Conservation (phyloP, 2,888 invertebrate genomes). For the Octonoba sinensis region DNA sequence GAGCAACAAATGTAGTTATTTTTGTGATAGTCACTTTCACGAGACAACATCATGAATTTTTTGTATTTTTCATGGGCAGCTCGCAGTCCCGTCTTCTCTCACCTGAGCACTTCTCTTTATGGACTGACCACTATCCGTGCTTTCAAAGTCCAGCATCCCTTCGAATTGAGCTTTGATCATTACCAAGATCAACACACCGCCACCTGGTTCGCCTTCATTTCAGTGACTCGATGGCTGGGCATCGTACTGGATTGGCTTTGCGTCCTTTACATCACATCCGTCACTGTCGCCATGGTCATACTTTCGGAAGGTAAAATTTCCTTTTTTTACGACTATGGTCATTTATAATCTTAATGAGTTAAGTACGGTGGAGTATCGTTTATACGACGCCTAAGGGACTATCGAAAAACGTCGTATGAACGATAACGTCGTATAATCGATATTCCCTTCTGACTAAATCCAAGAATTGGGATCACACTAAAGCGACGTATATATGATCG, state of each 20-base stretch:
- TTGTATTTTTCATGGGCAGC: conserved; percentile 22
- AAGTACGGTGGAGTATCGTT: background rate
- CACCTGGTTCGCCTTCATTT: conserved; percentile 91
- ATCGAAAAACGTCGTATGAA: too few relatives aligned
- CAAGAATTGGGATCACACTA: too few relatives aligned
- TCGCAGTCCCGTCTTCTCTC: conserved; percentile 53
- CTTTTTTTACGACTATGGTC: background rate
- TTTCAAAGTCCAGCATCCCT: conserved; percentile 44
- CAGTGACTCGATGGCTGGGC: conserved; percentile 92
- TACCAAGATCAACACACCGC: conserved; percentile 84
- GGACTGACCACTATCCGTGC: conserved; percentile 59
- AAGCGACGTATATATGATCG: too few relatives aligned
- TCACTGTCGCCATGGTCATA: conserved; percentile 44
- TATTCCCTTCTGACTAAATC: too few relatives aligned
- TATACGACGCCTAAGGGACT: background rate
- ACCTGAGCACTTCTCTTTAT: conserved; percentile 50
- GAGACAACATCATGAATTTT: background rate
- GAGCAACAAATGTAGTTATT: too few relatives aligned
- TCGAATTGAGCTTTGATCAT: conserved; percentile 66
- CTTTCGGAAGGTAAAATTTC: conserved; percentile 68
- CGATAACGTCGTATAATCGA: too few relatives aligned
- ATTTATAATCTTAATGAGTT: background rate
- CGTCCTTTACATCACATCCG: conserved; percentile 62
- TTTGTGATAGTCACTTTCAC: too few relatives aligned
- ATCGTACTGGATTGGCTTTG: conserved; percentile 92